Base-by-base conservation (phyloP, 2,888 invertebrate species). In the Agriotes lineatus region DNA sequence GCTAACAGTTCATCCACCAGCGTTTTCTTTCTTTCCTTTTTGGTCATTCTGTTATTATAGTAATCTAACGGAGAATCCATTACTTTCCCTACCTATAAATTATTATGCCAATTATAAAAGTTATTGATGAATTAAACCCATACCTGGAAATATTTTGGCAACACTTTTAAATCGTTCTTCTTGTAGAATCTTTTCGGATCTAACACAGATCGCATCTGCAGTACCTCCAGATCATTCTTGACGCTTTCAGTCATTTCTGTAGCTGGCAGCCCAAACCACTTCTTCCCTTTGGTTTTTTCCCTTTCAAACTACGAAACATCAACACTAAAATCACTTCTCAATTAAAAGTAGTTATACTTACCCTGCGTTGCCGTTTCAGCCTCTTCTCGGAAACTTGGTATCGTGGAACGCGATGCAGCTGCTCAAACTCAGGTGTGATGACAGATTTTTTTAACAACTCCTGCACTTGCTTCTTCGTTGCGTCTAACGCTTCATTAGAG, bases 161-260 rank as follows among this genome's bases (percentile, higher is more conserved):
- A 80, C 0, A 89, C 91, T 85, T 93, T 92, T 74, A 93, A 87
- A 80, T 96, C 95, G 82, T 95, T 96, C 79, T 94, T 94, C 84
- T 97, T 97, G 85, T 98, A 99, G 85, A 97, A 98, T 74, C 91
- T 92, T 82, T 97, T 97, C 0, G 97, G 95, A 85, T 99, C 93
- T 9, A 98, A 84, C 0, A 90, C 94, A 0, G 95, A 93, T 77
- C 99, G 90, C 97, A 99, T 97, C 85, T 95, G 93, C 0, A 99
- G 85, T 9, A 97, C 86, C 85, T 94, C 91, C 9, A 99, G 86
- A 83, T 99, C 97, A 79, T 92, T 92, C 83, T 92, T 93, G 50
- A 93, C 85, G 82, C 97, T 96, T 22, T 95, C 93, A 0, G 96
- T 97, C 76, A 97, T 82, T 83, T 97, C 96, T 10, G 95, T 91